Evolutionary conservation across 1,140 invertebrate genomes (phyloP).

Genomic region (Eciton burchellii): DNA sequence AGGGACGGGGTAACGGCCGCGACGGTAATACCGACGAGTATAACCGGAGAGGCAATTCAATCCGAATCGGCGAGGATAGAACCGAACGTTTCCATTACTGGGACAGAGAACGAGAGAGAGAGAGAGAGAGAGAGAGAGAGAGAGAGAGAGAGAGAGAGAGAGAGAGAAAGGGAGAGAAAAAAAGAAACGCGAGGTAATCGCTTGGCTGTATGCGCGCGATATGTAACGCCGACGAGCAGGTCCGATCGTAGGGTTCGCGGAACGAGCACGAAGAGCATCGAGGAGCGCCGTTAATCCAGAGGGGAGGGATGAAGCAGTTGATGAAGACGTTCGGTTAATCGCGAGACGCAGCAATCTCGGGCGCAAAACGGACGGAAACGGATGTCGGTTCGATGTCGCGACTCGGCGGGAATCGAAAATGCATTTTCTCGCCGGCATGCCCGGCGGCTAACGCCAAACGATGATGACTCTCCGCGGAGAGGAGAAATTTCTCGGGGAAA

Average conservation of each 20-base stretch:
- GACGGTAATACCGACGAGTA: conserved; percentile 54
- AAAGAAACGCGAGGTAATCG: conserved; percentile 71
- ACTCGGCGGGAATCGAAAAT: not conserved
- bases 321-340: not conserved
- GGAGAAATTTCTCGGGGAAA: not conserved
- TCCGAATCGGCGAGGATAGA: conserved; percentile 77
- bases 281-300: not conserved
- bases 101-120: conserved; percentile 72
- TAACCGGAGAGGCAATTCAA: conserved; percentile 76
- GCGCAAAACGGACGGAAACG: not conserved
- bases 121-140: conserved; percentile 29
- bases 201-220: conserved; percentile 65
- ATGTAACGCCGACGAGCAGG: conserved; percentile 39
- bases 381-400: not conserved
- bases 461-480: not conserved
- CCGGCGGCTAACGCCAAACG: not conserved
- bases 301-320: not conserved
- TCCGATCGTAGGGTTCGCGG: not conserved
- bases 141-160: conserved; percentile 38
- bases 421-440: conserved; percentile 1
- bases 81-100: conserved; percentile 79
- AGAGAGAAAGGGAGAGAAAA: conserved; percentile 8
- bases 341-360: not conserved
- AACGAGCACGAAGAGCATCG: not conserved
- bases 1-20: conserved; percentile 21